These are phyloP conservation scores for Venusia cambrica DNA, from an alignment of 2,888 invertebrate genomes.

Conservation along the genomic window DNA sequence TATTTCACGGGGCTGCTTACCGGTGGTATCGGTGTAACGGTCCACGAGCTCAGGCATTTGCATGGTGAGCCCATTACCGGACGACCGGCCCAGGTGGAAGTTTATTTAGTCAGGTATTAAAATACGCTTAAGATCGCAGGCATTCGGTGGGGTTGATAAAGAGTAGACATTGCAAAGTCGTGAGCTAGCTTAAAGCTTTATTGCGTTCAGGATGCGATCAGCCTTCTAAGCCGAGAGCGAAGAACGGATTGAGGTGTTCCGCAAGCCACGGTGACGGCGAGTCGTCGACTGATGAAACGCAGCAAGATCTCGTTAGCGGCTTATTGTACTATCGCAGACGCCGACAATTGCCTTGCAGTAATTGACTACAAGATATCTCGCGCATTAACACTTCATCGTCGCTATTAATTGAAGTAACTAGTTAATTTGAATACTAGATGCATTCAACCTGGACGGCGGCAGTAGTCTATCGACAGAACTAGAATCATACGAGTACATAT, in stretches of 20 bases:
- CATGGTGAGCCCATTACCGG: constrained; percentile 70
- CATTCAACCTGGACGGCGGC: constrained; percentile 9
- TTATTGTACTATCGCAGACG: constrained; percentile 50
- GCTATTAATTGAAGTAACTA: constrained; percentile 8
- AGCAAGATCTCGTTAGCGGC: constrained; percentile 58
- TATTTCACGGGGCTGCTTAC: constrained; percentile 68
- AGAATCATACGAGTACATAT: constrained; percentile 15
- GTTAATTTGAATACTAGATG: constrained; percentile 12
- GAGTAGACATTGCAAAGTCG: constrained; percentile 69
- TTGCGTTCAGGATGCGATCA: constrained; percentile 70
- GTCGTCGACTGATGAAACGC: constrained; percentile 44
- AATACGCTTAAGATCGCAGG: constrained; percentile 73
- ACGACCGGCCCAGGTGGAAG: constrained; percentile 64
- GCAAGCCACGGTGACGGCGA: constrained; percentile 40
- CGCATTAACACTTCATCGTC: constrained; percentile 6
- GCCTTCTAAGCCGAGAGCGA: constrained; percentile 51
- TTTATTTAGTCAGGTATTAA: constrained; percentile 53
- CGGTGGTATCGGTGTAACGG: constrained; percentile 69
- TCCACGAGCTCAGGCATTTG: constrained; percentile 64
- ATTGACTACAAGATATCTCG: constrained; percentile 6
- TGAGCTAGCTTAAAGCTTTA: constrained; percentile 72
- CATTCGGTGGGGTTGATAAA: constrained; percentile 67
- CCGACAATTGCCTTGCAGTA: constrained; percentile 18
- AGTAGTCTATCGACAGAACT: too few species aligned
- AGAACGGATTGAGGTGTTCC: constrained; percentile 67